A percentile compares a stretch with the other conserved stretches of the same genome.
Conservation (phyloP, 1,140 invertebrate genomes). For the Potamilus streckersoni region DNA sequence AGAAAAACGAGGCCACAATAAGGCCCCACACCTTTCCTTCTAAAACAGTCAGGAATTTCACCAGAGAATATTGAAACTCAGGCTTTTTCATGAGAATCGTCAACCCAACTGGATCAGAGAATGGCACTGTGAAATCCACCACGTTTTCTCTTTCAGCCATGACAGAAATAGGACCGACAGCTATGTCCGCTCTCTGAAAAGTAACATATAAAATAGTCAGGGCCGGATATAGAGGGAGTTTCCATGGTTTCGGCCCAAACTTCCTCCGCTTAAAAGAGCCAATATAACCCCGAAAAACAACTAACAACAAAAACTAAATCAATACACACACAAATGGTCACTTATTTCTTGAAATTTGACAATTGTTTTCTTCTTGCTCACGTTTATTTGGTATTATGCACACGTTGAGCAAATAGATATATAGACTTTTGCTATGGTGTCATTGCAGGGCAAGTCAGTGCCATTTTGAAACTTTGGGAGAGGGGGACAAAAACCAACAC, state of each 20-base stretch:
- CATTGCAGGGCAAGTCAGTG: too few relatives aligned
- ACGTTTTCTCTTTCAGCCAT: constrained; percentile 64
- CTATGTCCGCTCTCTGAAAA: constrained; percentile 60
- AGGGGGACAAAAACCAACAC: too few relatives aligned
- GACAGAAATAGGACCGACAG: constrained; percentile 60
- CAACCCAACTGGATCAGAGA: constrained; percentile 61
- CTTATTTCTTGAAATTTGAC: too few relatives aligned
- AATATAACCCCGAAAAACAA: too few relatives aligned
- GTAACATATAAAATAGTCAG: neutral
- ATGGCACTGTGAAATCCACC: constrained; percentile 64
- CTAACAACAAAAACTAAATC: too few relatives aligned
- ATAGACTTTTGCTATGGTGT: too few relatives aligned
- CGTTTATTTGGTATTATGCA: too few relatives aligned
- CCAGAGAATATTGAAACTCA: constrained; percentile 82
- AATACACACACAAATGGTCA: too few relatives aligned
- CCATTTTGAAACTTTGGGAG: too few relatives aligned
- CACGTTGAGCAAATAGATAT: too few relatives aligned
- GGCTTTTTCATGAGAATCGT: constrained; percentile 65
- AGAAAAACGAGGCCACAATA: constrained; percentile 85
- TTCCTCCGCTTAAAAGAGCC: too few relatives aligned
- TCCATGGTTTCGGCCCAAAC: neutral
- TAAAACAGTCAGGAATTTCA: constrained; percentile 96
- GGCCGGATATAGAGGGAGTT: neutral
- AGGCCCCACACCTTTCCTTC: constrained; percentile 97
- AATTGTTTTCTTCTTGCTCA: too few relatives aligned